Conservation (phyloP, 2,797 vertebrate genomes). For the Coracias cyanogaster region DNA sequence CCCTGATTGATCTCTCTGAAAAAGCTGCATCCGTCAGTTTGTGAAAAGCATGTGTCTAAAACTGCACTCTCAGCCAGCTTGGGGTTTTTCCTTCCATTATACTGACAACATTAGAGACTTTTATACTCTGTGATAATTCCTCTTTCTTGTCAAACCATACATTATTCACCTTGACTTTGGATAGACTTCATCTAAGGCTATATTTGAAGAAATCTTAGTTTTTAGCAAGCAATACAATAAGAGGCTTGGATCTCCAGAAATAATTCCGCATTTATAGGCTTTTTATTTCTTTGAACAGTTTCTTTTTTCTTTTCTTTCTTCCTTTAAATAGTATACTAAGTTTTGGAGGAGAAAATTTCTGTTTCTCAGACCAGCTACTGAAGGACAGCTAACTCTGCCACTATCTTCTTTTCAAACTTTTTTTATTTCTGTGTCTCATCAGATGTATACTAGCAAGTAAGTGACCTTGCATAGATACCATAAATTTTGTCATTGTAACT, state of each 20-base stretch:
- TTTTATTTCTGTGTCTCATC: neutral
- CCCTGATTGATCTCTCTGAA: constrained; percentile 63
- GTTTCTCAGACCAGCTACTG: neutral
- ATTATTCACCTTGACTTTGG: constrained; percentile 38
- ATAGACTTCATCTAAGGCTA: neutral
- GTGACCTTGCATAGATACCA: neutral
- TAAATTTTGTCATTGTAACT: neutral
- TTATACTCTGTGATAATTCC: constrained; percentile 53
- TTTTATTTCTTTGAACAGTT: neutral
- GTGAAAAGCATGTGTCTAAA: constrained; percentile 52
- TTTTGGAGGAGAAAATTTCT: neutral
- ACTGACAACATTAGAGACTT: constrained; percentile 7
- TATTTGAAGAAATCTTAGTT: constrained; percentile 13
- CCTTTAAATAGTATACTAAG: neutral
- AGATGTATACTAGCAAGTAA: neutral
- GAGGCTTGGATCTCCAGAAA: neutral
- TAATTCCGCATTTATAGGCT: neutral
- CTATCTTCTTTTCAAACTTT: neutral
- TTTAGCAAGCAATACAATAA: neutral
- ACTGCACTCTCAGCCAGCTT: constrained; percentile 60
- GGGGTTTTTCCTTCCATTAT: constrained; percentile 31
- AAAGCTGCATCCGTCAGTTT: constrained; percentile 61
- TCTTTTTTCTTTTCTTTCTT: neutral
- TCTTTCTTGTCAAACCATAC: constrained; percentile 33
- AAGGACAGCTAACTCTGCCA: neutral